These are phyloP conservation scores for Orientallactaga bullata DNA, from an alignment of 2,113 vertebrate species.

Conservation along the genomic window DNA sequence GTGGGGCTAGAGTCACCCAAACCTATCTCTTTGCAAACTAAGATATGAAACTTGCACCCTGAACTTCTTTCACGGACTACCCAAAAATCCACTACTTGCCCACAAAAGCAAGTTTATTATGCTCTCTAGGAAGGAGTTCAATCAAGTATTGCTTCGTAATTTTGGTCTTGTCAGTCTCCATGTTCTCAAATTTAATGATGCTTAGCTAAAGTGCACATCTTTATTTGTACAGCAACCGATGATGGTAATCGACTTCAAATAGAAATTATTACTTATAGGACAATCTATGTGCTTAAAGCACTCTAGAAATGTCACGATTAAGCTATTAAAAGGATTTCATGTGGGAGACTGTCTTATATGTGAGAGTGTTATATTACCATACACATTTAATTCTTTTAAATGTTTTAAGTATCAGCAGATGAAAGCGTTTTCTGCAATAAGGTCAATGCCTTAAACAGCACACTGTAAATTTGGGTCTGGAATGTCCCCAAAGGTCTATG, in stretches of 20 bases:
- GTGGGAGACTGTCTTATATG: neutral
- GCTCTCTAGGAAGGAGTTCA: neutral
- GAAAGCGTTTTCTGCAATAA: neutral
- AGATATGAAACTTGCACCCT: neutral
- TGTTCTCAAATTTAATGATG: neutral
- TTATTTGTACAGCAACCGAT: conserved; percentile 54
- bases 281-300: conserved; percentile 13
- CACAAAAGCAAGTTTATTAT: neutral
- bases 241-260: conserved; percentile 59
- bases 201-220: conserved; percentile 4
- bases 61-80: neutral
- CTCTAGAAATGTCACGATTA: conserved; percentile 34
- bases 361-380: neutral
- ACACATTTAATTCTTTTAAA: neutral
- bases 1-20: neutral
- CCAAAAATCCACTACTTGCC: neutral
- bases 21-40: neutral
- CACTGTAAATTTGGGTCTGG: neutral
- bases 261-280: conserved; percentile 25
- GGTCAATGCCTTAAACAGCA: neutral
- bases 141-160: neutral
- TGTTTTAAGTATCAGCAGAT: neutral
- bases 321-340: conserved; percentile 30
- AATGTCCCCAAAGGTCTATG: neutral
- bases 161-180: neutral